Base-by-base conservation (phyloP, 2,797 vertebrate genomes). In the Vireo griseus region DNA sequence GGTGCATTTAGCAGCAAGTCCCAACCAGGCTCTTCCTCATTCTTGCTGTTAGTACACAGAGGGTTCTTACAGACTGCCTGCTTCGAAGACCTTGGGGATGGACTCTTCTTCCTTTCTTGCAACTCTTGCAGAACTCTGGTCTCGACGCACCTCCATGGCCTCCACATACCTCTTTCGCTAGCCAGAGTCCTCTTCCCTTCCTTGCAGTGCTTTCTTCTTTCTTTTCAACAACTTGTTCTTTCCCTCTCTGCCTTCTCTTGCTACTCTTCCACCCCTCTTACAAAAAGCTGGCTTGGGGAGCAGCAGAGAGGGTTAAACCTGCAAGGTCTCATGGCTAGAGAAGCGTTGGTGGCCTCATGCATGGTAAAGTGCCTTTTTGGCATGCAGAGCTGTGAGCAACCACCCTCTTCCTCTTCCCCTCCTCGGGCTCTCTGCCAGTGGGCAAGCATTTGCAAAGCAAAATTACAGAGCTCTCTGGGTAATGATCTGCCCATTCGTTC, bases 381-480 rank as follows among this genome's bases (percentile, higher is more conserved):
- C 94, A 95, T 88, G 86, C 90, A 77, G 88, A 93, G 67, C 86
- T 83, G 55, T 55, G 51, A 93, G 61, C 81, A 75, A 59, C 81
- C 58, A 81, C 45, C 39, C 63, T 88, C 85, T 94, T 63, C 67
- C 74, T 28, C 50, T 92, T 93, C 52, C 84, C 59, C 68, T 95
- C 85, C 77, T 90, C 82, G n/a, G 85, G 88, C 94, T 91, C 52
- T 48, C 45, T 4, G 93, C 92, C 96, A 96, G 59, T 2, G 18
- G 95, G 92, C 82, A 81, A 90, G 94, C 85, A 76, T 96, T 91
- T 96, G 91, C 76, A 84, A 88, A 94, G 91, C 65, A 83, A 96
- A 96, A 96, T 97, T 97, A 95, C 92, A 95, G 92, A 94, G 87
- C 85, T 88, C 91, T 94, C 82, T 59, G 95, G 92, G 87, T 94